A percentile compares a stretch with the other conserved stretches of the same genome.
Conservation (phyloP, 2,113 vertebrate genomes). For the Pristiophorus japonicus region DNA sequence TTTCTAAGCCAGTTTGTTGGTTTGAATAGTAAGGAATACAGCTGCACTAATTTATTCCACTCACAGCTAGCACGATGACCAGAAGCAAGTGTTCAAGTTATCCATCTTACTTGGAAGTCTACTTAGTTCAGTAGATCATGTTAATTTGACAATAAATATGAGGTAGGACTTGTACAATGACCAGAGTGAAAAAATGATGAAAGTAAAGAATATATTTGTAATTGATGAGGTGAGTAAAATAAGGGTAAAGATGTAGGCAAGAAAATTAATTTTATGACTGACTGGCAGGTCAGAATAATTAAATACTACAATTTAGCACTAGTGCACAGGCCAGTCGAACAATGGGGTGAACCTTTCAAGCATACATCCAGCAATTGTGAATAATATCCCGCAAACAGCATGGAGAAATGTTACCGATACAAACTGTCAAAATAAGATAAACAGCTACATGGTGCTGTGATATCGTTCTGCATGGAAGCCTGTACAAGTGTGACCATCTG, state of each 20-base stretch:
- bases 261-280: background rate
- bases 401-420: background rate
- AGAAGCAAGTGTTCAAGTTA: background rate
- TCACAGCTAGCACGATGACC: background rate
- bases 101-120: background rate
- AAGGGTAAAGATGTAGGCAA: background rate
- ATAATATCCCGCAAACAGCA: background rate
- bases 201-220: background rate
- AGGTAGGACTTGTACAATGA: background rate
- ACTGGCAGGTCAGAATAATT: background rate
- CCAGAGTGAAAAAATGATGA: background rate
- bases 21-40: background rate
- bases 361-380: background rate
- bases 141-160: background rate
- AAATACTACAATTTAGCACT: constrained; percentile 3
- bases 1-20: background rate
- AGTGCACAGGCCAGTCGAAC: background rate
- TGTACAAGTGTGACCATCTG: background rate
- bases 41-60: background rate
- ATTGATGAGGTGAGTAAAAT: background rate
- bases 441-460: background rate
- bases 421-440: background rate
- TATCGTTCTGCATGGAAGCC: background rate
- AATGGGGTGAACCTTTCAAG: background rate
- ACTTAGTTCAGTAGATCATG: background rate